Conservation (phyloP, 1,140 invertebrate genomes). For the Zaprionus kolodkinae region DNA sequence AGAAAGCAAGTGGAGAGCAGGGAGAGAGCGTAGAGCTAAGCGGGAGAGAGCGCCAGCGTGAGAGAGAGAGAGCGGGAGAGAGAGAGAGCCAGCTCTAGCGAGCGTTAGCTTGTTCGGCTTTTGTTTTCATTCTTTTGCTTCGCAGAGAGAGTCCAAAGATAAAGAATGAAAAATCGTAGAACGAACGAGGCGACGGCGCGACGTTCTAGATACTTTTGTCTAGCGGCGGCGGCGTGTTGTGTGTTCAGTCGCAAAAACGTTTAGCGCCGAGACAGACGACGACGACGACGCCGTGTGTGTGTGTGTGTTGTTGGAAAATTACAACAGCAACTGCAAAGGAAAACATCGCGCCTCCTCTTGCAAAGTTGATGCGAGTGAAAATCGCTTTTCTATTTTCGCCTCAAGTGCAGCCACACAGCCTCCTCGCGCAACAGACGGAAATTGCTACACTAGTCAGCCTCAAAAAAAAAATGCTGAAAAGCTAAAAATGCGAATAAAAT, state of each 20-base stretch:
- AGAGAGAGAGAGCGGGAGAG: background rate
- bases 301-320: conserved; percentile 48
- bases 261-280: conserved; percentile 73
- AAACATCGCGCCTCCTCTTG: conserved; percentile 43
- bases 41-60: conserved; percentile 2
- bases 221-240: conserved; percentile 43
- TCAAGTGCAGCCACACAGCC: conserved; percentile 69
- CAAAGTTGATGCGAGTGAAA: conserved; percentile 72
- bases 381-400: conserved; percentile 80
- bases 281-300: conserved; percentile 27
- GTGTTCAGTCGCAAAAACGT: conserved; percentile 74
- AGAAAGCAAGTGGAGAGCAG: background rate
- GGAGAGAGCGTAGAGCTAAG: background rate
- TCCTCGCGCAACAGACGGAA: conserved; percentile 13
- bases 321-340: conserved; percentile 20
- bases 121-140: conserved; percentile 83
- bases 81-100: conserved; percentile 19
- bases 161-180: conserved; percentile 70
- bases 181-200: conserved; percentile 17
- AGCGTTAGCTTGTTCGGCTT: conserved; percentile 59
- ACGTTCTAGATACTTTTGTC: conserved; percentile 83
- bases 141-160: conserved; percentile 59
- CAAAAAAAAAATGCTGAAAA: background rate
- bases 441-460: conserved; percentile 12
- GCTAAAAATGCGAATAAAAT: conserved; percentile 21